phyloP scores from a whole-genome alignment of 2,888 invertebrate genomes.

The Campoplex nolae region DNA sequence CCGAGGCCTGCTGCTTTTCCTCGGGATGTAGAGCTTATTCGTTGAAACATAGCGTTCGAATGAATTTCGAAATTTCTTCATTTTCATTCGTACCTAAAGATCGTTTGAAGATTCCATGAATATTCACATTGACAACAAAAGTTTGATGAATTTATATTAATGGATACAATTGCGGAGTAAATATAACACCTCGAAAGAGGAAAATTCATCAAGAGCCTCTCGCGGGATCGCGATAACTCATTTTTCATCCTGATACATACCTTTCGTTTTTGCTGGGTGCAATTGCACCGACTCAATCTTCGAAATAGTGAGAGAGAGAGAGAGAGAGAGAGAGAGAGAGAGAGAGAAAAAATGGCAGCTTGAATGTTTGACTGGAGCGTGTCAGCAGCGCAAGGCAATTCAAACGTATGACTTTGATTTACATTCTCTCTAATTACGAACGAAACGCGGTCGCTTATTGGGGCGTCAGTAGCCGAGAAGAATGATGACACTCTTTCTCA shows the following conservation, averaged over 20 bases:
- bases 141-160: not conserved
- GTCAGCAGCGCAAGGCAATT: conserved; percentile 54
- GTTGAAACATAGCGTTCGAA: not conserved
- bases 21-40: not conserved
- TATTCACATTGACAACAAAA: not conserved
- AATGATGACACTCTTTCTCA: conserved; percentile 74
- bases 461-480: conserved; percentile 80
- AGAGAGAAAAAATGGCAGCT: conserved; percentile 30
- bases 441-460: conserved; percentile 81
- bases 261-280: conserved; percentile 11
- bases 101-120: not conserved
- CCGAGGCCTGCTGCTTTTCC: not conserved
- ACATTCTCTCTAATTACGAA: conserved; percentile 83
- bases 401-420: conserved; percentile 79
- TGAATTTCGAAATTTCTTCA: not conserved
- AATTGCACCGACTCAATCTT: conserved; percentile 47
- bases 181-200: conserved; percentile 19
- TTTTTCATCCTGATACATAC: conserved; percentile 14
- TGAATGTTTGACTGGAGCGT: conserved; percentile 49
- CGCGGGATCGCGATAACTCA: conserved; percentile 22
- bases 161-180: conserved; percentile 12
- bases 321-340: not conserved
- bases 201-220: conserved; percentile 34
- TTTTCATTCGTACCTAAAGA: not conserved
- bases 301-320: conserved; percentile 24